Base-by-base conservation (phyloP, 37 sponge, comb jelly and placozoan species). In the Agelas oroides region DNA sequence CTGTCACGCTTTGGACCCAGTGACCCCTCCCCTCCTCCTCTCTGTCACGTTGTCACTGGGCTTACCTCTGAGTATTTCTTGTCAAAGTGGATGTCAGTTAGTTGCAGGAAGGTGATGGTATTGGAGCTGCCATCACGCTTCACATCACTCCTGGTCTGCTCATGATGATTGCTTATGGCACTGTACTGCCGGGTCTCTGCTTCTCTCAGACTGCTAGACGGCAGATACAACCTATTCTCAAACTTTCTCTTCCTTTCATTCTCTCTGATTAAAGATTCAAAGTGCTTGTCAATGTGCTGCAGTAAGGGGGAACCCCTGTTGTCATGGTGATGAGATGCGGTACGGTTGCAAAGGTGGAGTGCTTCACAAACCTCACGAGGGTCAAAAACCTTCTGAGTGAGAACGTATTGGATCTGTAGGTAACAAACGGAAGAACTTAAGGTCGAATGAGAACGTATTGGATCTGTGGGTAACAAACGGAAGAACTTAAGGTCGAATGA, bases 1-100 rank as follows among this genome's bases (percentile, higher is more conserved):
- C n/a, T n/a, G n/a, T n/a, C n/a, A n/a, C n/a, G n/a, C n/a, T n/a
- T n/a, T n/a, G n/a, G n/a, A n/a, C n/a, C n/a, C n/a, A n/a, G n/a
- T n/a, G n/a, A n/a, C n/a, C n/a, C n/a, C n/a, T n/a, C n/a, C n/a
- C n/a, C n/a, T n/a, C n/a, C n/a, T n/a, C n/a, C n/a, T n/a, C n/a
- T n/a, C n/a, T n/a, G n/a, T n/a, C n/a, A n/a, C n/a, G n/a, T n/a
- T n/a, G n/a, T n/a, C n/a, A n/a, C n/a, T n/a, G n/a, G n/a, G n/a
- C 64, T 32, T n/a, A 80, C 89, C 62, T 82, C 78, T 3, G 70
- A 53, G 59, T 88, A 94, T 33, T 74, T 27, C 36, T 59, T 61
- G 76, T 94, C 95, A 54, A 94, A 46, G 62, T 94, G 95, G 36
- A 94, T 52, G 41, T 94, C 95, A 59, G 88, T 54, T 5, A 94